phyloP scores from a whole-genome alignment of 2,888 invertebrate species.

The Listrodromus nycthemerus region DNA sequence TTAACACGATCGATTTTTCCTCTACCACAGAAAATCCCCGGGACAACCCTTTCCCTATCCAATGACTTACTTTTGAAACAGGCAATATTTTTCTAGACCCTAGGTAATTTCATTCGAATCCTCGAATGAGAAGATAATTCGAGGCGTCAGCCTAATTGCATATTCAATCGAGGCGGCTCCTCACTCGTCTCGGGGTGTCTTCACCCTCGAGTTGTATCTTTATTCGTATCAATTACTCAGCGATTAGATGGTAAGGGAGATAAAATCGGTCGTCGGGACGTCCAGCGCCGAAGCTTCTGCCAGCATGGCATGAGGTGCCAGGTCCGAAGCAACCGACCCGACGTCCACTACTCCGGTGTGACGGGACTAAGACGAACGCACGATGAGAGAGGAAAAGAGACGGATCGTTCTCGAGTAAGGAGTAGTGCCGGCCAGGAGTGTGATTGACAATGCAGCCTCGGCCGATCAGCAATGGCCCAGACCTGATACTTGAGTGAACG shows the following conservation, averaged over 20 bases:
- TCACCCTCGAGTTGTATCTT: constrained; percentile 77
- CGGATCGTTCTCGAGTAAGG: neutral
- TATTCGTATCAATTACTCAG: constrained; percentile 84
- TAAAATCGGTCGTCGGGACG: constrained; percentile 59
- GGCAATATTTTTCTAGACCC: neutral
- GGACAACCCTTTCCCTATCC: too few relatives aligned
- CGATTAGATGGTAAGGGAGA: constrained; percentile 82
- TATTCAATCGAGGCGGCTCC: constrained; percentile 10
- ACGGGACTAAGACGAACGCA: constrained; percentile 63
- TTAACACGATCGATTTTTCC: too few relatives aligned
- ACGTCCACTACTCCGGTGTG: constrained; percentile 59
- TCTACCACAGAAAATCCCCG: too few relatives aligned
- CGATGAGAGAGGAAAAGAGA: constrained; percentile 47
- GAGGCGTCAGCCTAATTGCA: constrained; percentile 13
- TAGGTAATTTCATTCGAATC: neutral
- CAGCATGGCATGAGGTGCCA: constrained; percentile 43
- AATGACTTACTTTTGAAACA: too few relatives aligned
- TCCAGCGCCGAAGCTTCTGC: constrained; percentile 28
- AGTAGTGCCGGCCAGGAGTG: constrained; percentile 65
- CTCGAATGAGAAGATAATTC: constrained; percentile 6
- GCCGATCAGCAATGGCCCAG: constrained; percentile 70
- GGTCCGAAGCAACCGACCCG: constrained; percentile 38
- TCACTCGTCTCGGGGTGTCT: constrained; percentile 17
- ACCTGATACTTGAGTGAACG: constrained; percentile 83
- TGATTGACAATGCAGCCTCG: constrained; percentile 83